These are phyloP conservation scores for Oligia strigilis DNA, from an alignment of 2,888 invertebrate genomes.

Conservation along the genomic window DNA sequence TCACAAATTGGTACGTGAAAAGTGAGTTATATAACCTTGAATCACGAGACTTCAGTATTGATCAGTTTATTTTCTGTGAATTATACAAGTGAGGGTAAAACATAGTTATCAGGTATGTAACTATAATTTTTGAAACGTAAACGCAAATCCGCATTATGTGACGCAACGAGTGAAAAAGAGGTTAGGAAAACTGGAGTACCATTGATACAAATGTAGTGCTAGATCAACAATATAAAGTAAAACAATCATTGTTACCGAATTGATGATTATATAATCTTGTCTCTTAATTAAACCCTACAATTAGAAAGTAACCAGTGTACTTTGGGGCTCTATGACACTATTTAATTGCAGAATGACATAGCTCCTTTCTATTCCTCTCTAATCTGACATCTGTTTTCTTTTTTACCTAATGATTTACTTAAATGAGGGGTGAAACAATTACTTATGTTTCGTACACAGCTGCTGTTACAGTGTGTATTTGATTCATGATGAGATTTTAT, in stretches of 20 bases:
- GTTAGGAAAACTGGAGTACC: slow-evolving; percentile 60
- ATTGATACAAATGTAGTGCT: slow-evolving; percentile 16
- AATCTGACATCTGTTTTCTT: slow-evolving; percentile 40
- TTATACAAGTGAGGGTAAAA: slow-evolving; percentile 68
- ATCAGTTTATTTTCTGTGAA: slow-evolving; percentile 76
- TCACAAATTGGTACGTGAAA: slow-evolving; percentile 78
- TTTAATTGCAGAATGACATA: slow-evolving; percentile 6
- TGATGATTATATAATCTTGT: slow-evolving; percentile 44
- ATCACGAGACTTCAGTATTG: slow-evolving; percentile 89
- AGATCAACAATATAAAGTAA: slow-evolving; percentile 12
- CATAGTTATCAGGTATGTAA: slow-evolving; percentile 71
- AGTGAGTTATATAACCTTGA: slow-evolving; percentile 90
- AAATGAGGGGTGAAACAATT: background rate
- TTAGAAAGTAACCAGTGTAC: slow-evolving; percentile 56
- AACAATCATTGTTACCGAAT: slow-evolving; percentile 5
- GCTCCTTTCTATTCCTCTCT: slow-evolving; percentile 54
- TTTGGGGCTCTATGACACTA: slow-evolving; percentile 28
- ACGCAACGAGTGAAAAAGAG: slow-evolving; percentile 63
- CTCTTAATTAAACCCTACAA: slow-evolving; percentile 5
- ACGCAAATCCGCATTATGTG: slow-evolving; percentile 43
- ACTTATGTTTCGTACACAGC: background rate
- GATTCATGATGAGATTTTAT: background rate
- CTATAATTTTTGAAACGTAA: slow-evolving; percentile 18
- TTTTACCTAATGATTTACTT: background rate
- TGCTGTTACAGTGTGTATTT: background rate